Base-by-base conservation (phyloP, 30 jellyfish, hydroid and myxozoan genomes). In the Pseudorhiza aurosa region DNA sequence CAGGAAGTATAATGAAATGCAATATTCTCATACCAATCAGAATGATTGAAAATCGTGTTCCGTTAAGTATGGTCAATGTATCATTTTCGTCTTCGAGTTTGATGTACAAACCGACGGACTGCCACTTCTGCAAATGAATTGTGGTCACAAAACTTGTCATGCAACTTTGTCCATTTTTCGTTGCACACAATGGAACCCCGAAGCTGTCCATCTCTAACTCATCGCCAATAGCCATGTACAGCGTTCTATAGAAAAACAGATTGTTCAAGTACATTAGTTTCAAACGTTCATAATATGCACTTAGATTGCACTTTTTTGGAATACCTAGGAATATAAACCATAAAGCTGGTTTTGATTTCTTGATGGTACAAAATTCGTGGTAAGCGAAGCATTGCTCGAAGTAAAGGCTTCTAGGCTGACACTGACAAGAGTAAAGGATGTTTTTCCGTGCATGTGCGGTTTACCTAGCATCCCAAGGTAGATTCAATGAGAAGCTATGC, bases 71-170 rank as follows among this genome's bases (percentile, higher is more conserved):
- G 2, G 68, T 50, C 21, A 68, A 21, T 39, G 83, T 28, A 47
- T 82, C 94, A 45, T 58, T 30, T 49, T 6, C 75, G 9, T 70
- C 35, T 2, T 28, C 57, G n/a, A 58, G 59, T 25, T 35, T 32
- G 8, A 71, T 30, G 45, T 58, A 70, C 32, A 82, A 14, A 8
- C 87, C 86, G 57, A 82, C 12, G 32, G 94, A 53, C 36, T 82
- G 94, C 94, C 94, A 82, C 57, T 69, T 82, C 68, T 71, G 86
- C 14, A 82, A 82, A 35, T 59, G 32, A 65, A 82, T 6, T 0
- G 87, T 26, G 0, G 68, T 59, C 9, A 78, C 45, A 4, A 82
- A 26, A 10, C 70, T 42, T 11, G 80, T 33, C 45, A 56, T 31
- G 79, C 91, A 80, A 2, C 27, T 46, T 27, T 30, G 47, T 6